Evolutionary conservation across 2,888 invertebrate genomes (phyloP).

Genomic region (Rhagonycha lutea): DNA sequence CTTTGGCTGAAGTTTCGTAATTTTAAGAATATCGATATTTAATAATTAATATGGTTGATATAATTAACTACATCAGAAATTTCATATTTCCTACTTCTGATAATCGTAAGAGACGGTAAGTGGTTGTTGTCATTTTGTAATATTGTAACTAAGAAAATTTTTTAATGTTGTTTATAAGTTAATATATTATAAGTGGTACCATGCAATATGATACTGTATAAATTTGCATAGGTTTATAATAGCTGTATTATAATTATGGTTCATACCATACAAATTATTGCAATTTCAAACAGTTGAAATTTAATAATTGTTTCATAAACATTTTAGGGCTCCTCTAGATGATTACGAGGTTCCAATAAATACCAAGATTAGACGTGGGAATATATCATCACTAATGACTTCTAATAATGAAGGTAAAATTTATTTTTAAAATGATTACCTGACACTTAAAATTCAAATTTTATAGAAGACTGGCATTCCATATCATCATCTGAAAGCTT

Average conservation of each 20-base stretch:
- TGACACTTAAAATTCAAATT: background rate
- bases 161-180: background rate
- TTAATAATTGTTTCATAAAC: background rate
- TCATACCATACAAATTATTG: background rate
- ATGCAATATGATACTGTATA: background rate
- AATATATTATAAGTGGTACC: background rate
- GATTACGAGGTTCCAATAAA: constrained; percentile 36
- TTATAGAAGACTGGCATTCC: background rate
- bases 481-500: background rate
- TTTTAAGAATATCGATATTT: background rate
- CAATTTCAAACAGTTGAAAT: background rate
- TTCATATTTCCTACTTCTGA: constrained; percentile 8
- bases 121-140: background rate
- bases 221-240: too few species aligned
- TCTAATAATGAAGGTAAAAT: constrained; percentile 43
- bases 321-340: constrained; percentile 15
- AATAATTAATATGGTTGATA: constrained; percentile 14
- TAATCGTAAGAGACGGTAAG: constrained; percentile 20
- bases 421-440: background rate
- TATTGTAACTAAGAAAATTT: background rate
- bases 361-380: constrained; percentile 46
- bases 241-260: too few species aligned
- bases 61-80: constrained; percentile 19
- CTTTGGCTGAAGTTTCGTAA: background rate
- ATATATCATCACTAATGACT: constrained; percentile 40